Conservation (phyloP, 2,797 vertebrate genomes). For the Micropoecilia bifurca region DNA sequence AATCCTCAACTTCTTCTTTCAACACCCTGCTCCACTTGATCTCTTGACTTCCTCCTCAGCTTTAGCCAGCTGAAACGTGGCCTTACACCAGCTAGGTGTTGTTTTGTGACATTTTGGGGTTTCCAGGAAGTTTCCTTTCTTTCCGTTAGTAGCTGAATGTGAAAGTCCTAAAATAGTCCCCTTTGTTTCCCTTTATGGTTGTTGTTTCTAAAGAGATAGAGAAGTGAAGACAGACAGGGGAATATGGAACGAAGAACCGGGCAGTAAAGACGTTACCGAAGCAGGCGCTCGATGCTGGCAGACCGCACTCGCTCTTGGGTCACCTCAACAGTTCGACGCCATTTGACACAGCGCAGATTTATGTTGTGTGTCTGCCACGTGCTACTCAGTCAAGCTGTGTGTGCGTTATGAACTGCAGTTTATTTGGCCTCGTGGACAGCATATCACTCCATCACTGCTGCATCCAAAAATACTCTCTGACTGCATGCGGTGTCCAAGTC, state of each 20-base stretch:
- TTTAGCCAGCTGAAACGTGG: neutral
- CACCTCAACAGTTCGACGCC: neutral
- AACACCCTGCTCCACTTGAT: slow-evolving; percentile 22
- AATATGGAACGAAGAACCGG: neutral
- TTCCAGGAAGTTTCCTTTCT: slow-evolving; percentile 21
- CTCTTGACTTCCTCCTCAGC: slow-evolving; percentile 62
- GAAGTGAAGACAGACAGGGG: neutral
- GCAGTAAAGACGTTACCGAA: neutral
- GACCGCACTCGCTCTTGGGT: neutral
- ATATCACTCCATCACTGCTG: slow-evolving; percentile 63
- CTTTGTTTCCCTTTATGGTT: neutral
- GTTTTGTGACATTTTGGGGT: slow-evolving; percentile 4
- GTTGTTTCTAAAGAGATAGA: neutral
- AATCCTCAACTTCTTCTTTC: slow-evolving; percentile 65
- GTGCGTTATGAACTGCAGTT: slow-evolving; percentile 12
- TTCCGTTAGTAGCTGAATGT: neutral
- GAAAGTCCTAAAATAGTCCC: neutral
- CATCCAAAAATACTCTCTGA: slow-evolving; percentile 79
- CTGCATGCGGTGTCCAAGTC: slow-evolving; percentile 68
- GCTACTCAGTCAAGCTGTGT: slow-evolving; percentile 16
- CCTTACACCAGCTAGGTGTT: neutral
- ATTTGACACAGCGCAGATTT: neutral
- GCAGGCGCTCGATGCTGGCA: neutral
- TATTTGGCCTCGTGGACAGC: slow-evolving; percentile 37
- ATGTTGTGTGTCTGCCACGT: slow-evolving; percentile 18